Evolutionary conservation across 2,797 vertebrate genomes (phyloP).

Genomic region (Pagetopsis macropterus): DNA sequence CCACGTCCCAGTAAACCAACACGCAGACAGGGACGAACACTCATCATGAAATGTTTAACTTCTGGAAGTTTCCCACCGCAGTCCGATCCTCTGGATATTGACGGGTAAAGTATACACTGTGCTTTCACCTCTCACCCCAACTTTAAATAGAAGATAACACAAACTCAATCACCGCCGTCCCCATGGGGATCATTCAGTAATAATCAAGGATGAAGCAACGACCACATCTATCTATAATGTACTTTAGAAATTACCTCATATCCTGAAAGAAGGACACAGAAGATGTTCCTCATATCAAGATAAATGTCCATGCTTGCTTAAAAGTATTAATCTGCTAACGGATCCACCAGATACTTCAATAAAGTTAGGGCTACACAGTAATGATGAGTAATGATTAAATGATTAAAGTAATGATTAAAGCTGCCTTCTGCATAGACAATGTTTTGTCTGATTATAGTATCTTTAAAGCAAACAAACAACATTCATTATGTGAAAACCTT

Average conservation of each 20-base stretch:
- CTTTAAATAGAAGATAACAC: conserved; percentile 65
- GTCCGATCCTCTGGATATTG: conserved; percentile 18
- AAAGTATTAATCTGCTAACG: conserved; percentile 10
- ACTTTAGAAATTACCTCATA: conserved; percentile 46
- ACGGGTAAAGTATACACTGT: conserved; percentile 35
- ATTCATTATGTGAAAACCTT: not conserved
- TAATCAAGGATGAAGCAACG: conserved; percentile 33
- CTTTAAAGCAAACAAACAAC: not conserved
- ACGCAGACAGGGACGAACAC: conserved; percentile 3
- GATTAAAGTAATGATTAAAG: too few species aligned
- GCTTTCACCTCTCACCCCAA: conserved; percentile 52
- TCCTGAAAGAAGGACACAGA: conserved; percentile 35
- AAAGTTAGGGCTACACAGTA: not conserved
- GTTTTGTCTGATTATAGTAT: not conserved
- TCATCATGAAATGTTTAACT: not conserved
- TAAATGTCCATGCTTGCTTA: not conserved
- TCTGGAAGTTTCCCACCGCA: conserved; percentile 40
- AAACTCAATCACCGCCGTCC: conserved; percentile 17
- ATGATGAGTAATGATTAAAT: too few species aligned
- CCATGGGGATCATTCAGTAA: conserved; percentile 28
- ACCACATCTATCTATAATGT: conserved; percentile 24
- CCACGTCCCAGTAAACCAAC: not conserved
- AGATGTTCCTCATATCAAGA: conserved; percentile 12
- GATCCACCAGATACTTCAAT: not conserved
- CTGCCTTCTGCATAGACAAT: not conserved